Evolutionary conservation across 2,888 invertebrate species (phyloP), one percentile per base, ranked within the genome.

Genomic region (Mimachlamys varia): DNA sequence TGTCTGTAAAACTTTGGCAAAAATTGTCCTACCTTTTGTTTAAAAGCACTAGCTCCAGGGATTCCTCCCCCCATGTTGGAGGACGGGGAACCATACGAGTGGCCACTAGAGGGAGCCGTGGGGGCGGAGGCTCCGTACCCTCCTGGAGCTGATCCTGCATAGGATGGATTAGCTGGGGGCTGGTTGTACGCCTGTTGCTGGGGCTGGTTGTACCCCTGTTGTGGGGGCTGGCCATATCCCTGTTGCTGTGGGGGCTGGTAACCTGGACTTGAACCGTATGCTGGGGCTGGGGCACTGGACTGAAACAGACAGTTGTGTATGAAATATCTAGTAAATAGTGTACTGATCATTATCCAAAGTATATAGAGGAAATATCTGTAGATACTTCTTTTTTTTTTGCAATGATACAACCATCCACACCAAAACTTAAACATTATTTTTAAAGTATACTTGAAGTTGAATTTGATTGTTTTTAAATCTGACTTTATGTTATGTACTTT

Each of bases 151-250:
- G 89, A 38, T 58, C 76, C 37, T 90, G 91, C 88, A 88, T 91
- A 27, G 92, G 91, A 2, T 50, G 90, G 62, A 89, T 89, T 50
- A 91, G 92, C 92, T 91, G 91, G 37, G 91, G 92, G 91, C 27
- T 93, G 92, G 58, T 93, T 92, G 37, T 91, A 92, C 1, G 92
- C 93, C 90, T 88, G 92, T 91, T 88, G 92, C 38, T 91, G 90
- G 89, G 87, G 91, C 88, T 89, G 93, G 33, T 76, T 76, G 76
- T 76, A 76, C 76, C 76, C 76, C 33, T 76, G 76, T 76, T 27
- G 27, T 33, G 0, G 76, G 27, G 89, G 89, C 17, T 62, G 76
- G 53, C 44, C 44, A 89, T 22, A 92, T 92, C 87, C 92, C 91
- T 2, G 94, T 92, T 55, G 90, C 76, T 19, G 91, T 93, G 44